Percentiles rank a stretch among this genome's conserved stretches.
Evolutionary conservation across 1,140 invertebrate species (phyloP).

Genomic region (Plectus sambesii): DNA sequence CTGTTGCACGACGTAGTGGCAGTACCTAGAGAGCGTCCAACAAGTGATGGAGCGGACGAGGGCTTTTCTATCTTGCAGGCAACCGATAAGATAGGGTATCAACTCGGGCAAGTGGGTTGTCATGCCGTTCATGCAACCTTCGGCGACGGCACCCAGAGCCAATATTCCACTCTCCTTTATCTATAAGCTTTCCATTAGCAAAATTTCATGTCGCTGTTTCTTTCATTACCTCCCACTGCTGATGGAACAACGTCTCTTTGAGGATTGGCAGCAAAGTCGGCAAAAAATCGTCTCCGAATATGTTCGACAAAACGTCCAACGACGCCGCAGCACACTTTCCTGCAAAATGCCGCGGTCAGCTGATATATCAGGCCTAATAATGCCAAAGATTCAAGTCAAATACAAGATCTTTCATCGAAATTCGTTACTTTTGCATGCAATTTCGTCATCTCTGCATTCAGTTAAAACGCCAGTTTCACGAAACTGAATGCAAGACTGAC

Average conservation of each 20-base stretch:
- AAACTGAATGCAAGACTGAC: too few species aligned
- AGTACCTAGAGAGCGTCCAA: slow-evolving; percentile 93
- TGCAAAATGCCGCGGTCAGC: slow-evolving; percentile 40
- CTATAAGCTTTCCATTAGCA: too few species aligned
- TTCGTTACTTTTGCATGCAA: too few species aligned
- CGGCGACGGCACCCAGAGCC: slow-evolving; percentile 92
- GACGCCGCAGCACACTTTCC: slow-evolving; percentile 95
- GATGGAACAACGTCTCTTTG: slow-evolving; percentile 88
- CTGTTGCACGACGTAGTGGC: slow-evolving; percentile 88
- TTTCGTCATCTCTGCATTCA: too few species aligned
- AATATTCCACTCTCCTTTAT: slow-evolving; percentile 92
- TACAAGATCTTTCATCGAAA: too few species aligned
- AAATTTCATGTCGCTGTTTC: too few species aligned
- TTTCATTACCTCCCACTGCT: slow-evolving; percentile 77
- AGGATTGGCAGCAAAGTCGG: slow-evolving; percentile 86
- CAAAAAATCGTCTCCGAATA: slow-evolving; percentile 86
- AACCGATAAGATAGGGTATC: slow-evolving; percentile 85
- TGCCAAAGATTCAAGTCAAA: too few species aligned
- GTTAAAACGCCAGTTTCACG: too few species aligned
- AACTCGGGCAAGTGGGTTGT: slow-evolving; percentile 84
- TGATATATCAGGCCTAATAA: neutral
- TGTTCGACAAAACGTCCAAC: slow-evolving; percentile 87
- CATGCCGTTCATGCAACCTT: slow-evolving; percentile 97
- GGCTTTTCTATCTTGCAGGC: slow-evolving; percentile 84
- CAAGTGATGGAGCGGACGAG: slow-evolving; percentile 94